Evolutionary conservation across 2,113 vertebrate genomes (phyloP).

Genomic region (Cichladusa arquata): DNA sequence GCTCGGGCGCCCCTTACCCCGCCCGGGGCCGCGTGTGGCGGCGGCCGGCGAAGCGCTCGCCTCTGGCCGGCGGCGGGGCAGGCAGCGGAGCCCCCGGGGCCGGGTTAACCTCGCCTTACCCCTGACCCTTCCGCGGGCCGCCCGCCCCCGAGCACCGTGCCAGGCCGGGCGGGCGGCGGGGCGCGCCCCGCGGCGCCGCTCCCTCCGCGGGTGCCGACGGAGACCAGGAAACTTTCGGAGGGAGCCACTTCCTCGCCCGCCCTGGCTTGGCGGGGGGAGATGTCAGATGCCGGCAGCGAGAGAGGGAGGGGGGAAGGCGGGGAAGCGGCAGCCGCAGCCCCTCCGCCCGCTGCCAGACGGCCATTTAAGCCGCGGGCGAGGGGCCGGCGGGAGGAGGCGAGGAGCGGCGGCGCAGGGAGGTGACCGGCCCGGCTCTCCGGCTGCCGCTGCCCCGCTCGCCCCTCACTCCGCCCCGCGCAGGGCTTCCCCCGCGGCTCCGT

Average conservation of each 20-base stretch:
- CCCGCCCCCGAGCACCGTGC: background rate
- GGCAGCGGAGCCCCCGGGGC: background rate
- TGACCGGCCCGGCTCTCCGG: accelerated
- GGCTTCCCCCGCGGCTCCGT: background rate
- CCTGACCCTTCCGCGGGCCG: background rate
- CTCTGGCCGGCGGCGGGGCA: no score
- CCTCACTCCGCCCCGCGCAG: background rate
- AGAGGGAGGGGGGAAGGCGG: background rate
- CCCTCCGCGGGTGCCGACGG: background rate
- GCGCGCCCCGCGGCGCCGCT: background rate
- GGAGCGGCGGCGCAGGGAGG: background rate
- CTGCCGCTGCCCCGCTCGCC: background rate
- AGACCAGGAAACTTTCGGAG: background rate
- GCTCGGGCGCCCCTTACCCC: background rate
- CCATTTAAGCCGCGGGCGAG: background rate
- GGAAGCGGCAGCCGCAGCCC: background rate
- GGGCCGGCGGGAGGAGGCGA: background rate
- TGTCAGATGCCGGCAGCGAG: background rate
- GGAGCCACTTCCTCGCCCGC: background rate
- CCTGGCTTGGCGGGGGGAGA: background rate
- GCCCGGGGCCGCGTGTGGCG: no score
- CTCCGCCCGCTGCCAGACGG: background rate
- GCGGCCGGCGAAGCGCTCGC: background rate
- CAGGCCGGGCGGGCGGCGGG: background rate
- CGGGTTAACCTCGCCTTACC: background rate